Evolutionary conservation across 2,113 vertebrate species (phyloP).

Genomic region (Oryctolagus cuniculus): DNA sequence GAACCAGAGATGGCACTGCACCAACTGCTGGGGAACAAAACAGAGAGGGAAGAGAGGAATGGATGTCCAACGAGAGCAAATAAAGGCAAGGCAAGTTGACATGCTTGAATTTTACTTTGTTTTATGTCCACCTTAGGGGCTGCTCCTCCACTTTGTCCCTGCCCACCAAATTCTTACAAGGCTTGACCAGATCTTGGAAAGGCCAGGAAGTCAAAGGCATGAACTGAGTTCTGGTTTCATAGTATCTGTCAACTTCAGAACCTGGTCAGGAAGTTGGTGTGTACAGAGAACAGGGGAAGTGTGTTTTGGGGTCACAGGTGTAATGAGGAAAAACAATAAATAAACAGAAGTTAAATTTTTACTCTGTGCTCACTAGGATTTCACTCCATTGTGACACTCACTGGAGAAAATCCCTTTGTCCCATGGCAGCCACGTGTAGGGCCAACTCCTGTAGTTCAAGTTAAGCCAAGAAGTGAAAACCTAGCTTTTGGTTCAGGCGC

Average conservation of each 20-base stretch:
- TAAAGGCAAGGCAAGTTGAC: not conserved
- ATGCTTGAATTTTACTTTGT: not conserved
- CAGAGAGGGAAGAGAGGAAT: rapidly evolving
- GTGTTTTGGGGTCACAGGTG: not conserved
- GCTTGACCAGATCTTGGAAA: slow-evolving; percentile 14
- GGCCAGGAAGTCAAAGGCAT: not conserved
- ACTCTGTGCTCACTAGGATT: slow-evolving; percentile 3
- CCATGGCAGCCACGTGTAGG: not conserved
- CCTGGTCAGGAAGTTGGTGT: not conserved
- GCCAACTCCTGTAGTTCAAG: not conserved
- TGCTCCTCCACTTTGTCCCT: not conserved
- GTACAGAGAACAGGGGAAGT: not conserved
- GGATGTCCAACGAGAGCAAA: not conserved
- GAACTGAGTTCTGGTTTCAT: slow-evolving; percentile 3
- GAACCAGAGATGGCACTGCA: not conserved
- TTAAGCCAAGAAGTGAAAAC: slow-evolving; percentile 5
- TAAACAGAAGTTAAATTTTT: slow-evolving; percentile 47
- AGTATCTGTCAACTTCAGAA: not conserved
- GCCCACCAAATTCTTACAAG: slow-evolving; percentile 7
- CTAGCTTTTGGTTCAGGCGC: not conserved
- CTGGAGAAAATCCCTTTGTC: not conserved
- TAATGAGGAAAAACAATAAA: not conserved
- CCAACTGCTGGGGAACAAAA: not conserved
- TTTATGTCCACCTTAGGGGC: not conserved
- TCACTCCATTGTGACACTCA: not conserved